A percentile compares a stretch with the other conserved stretches of the same genome.
Evolutionary conservation across 1,140 invertebrate species (phyloP).

Genomic region (Phocides pigmalion): DNA sequence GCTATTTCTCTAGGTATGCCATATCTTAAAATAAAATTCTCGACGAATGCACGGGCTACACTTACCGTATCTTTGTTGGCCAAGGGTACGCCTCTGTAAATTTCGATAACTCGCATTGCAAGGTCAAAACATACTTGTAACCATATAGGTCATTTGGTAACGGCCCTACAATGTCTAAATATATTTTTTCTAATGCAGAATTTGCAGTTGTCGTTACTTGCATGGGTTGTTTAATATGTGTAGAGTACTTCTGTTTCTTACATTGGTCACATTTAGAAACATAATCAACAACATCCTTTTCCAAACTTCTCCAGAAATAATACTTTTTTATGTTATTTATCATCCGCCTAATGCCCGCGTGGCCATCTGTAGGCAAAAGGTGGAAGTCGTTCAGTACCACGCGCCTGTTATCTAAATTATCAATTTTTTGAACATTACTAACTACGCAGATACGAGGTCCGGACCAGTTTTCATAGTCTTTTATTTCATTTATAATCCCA

Average conservation of each 20-base stretch:
- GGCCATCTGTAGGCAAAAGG: conserved; percentile 28
- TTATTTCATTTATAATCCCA: conserved; percentile 28
- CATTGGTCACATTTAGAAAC: conserved; percentile 13
- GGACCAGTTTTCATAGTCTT: conserved; percentile 2
- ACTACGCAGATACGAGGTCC: conserved; percentile 34
- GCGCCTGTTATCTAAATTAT: conserved; percentile 21
- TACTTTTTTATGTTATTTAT: conserved; percentile 28
- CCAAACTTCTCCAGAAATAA: conserved; percentile 12
- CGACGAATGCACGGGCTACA: conserved; percentile 10
- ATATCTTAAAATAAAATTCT: conserved; percentile 29
- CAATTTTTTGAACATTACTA: conserved; percentile 13
- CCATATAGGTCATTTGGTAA: conserved; percentile 22
- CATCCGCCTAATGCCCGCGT: conserved; percentile 32
- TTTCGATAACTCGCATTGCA: conserved; percentile 24
- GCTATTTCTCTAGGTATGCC: conserved; percentile 21
- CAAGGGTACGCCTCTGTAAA: conserved; percentile 25
- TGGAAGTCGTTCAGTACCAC: conserved; percentile 32
- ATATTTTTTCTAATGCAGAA: conserved; percentile 27
- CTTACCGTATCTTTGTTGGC: neutral
- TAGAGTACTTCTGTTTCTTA: conserved; percentile 6
- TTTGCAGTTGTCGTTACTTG: conserved; percentile 10
- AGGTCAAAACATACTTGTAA: conserved; percentile 17
- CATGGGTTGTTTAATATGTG: conserved; percentile 23
- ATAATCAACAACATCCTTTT: conserved; percentile 10
- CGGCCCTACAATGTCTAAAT: conserved; percentile 33